Evolutionary conservation across 2,797 vertebrate species (phyloP).

Genomic region (Brachyrhaphis roseni): DNA sequence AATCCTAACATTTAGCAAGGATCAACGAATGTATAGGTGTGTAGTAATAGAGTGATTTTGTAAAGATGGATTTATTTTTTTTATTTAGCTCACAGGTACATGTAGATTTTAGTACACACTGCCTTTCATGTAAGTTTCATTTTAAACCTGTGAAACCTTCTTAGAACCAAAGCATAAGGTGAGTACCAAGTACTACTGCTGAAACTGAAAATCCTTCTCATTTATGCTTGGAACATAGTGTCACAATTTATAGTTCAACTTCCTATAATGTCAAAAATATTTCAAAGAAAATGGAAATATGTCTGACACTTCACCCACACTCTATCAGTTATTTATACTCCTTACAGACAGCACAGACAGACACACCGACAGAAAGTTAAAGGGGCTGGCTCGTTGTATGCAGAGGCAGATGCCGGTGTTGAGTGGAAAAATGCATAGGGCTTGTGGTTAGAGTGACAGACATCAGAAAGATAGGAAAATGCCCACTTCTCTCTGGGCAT

Average conservation of each 20-base stretch:
- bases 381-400: constrained; percentile 34
- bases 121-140: constrained; percentile 3
- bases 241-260: constrained; percentile 27
- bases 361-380: constrained; percentile 20
- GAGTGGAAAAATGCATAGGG: constrained; percentile 72
- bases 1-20: neutral
- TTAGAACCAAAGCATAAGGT: constrained; percentile 18
- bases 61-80: neutral
- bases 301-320: constrained; percentile 68
- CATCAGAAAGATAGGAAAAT: constrained; percentile 50
- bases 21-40: neutral
- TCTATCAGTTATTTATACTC: constrained; percentile 73
- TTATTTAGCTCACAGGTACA: neutral
- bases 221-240: constrained; percentile 18
- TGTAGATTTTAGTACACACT: neutral
- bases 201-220: constrained; percentile 30
- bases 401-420: constrained; percentile 19
- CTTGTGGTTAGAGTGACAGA: constrained; percentile 80
- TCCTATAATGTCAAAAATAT: constrained; percentile 45
- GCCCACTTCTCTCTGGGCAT: constrained; percentile 37
- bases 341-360: constrained; percentile 29
- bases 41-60: neutral
- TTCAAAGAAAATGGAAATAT: constrained; percentile 70
- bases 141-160: constrained; percentile 11
- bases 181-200: neutral